Evolutionary conservation across 1,140 invertebrate species (phyloP).

Genomic region (Hypsibius dujardini): DNA sequence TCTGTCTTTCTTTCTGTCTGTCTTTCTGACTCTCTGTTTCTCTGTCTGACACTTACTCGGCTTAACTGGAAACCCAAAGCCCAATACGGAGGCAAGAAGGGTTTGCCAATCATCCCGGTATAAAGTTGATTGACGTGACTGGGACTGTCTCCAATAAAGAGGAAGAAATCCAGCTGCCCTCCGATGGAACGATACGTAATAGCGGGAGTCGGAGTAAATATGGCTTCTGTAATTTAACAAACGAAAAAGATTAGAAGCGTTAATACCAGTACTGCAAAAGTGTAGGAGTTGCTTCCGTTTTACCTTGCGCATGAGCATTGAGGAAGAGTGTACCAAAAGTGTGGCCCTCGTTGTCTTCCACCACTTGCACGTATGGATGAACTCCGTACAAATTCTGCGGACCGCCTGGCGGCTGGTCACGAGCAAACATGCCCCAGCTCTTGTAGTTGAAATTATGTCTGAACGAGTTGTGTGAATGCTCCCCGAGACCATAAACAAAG

Average conservation of each 20-base stretch:
- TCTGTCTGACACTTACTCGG: no score
- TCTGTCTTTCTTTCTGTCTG: no score
- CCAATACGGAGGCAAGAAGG: no score
- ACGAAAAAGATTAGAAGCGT: no score
- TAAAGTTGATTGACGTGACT: no score
- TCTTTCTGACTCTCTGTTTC: no score
- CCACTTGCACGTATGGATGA: no score
- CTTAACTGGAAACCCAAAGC: slow-evolving; percentile 65
- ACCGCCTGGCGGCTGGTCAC: slow-evolving; percentile 29
- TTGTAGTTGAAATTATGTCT: slow-evolving; percentile 30
- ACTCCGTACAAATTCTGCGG: no score
- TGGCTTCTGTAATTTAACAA: slow-evolving; percentile 23
- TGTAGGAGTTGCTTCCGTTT: slow-evolving; percentile 19
- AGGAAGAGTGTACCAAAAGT: slow-evolving; percentile 55
- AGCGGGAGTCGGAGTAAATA: slow-evolving; percentile 25
- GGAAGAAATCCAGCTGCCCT: slow-evolving; percentile 35
- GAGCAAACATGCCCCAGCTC: slow-evolving; percentile 36
- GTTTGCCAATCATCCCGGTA: no score
- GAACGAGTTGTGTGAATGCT: slow-evolving; percentile 30
- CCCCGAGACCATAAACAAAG: slow-evolving; percentile 39
- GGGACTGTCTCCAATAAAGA: slow-evolving; percentile 36
- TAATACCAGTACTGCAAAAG: no score
- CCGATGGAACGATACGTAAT: slow-evolving; percentile 30
- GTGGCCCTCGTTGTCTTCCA: no score
- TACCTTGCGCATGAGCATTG: slow-evolving; percentile 68